These are phyloP conservation scores for Spea multiplicata DNA, from an alignment of 2,113 vertebrate genomes.

Conservation along the genomic window DNA sequence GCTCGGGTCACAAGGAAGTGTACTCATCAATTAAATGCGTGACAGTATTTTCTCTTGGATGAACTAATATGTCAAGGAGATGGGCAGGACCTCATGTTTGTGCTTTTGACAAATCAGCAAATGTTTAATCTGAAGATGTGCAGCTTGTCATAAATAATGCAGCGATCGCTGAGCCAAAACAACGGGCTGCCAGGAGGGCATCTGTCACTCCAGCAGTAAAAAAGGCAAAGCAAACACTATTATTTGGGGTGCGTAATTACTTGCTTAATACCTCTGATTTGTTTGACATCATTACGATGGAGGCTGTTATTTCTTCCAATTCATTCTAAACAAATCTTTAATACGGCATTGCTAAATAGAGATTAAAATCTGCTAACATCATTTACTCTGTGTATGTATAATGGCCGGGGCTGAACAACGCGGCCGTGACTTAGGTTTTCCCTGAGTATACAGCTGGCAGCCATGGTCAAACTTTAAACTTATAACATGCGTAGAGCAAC, in stretches of 20 bases:
- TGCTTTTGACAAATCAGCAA: conserved; percentile 89
- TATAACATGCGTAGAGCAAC: too few species aligned
- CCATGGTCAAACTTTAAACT: too few species aligned
- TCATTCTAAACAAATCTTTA: background rate
- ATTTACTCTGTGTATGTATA: background rate
- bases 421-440: too few species aligned
- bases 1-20: conserved; percentile 57
- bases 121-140: conserved; percentile 83
- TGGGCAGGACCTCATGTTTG: conserved; percentile 76
- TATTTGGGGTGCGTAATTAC: conserved; percentile 5
- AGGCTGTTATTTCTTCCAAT: background rate
- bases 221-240: conserved; percentile 52
- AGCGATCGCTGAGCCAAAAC: conserved; percentile 59
- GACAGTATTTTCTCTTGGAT: conserved; percentile 70
- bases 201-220: conserved; percentile 37
- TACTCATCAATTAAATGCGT: conserved; percentile 75
- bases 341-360: background rate
- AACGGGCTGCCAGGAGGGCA: conserved; percentile 51
- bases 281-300: background rate
- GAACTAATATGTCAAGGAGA: conserved; percentile 78
- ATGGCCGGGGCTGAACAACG: background rate
- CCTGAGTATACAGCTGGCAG: too few species aligned
- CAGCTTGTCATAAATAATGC: conserved; percentile 82
- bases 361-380: background rate
- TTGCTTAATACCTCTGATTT: background rate